phyloP scores from a whole-genome alignment of 2,888 invertebrate species.

The Mylabris sibirica region DNA sequence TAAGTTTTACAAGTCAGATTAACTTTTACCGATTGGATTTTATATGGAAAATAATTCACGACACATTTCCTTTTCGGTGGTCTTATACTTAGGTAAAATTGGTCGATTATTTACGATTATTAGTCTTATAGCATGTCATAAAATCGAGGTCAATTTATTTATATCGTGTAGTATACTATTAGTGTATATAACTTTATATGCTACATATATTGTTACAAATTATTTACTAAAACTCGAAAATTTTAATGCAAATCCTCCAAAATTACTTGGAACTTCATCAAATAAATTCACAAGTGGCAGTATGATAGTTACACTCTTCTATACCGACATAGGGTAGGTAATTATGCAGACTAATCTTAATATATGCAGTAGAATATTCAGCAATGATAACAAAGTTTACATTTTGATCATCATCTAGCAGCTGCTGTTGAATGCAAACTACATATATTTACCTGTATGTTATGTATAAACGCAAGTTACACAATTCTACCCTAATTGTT shows the following conservation, averaged over 20 bases:
- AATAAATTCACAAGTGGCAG: background rate
- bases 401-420: constrained; percentile 18
- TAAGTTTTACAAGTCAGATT: no score
- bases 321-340: background rate
- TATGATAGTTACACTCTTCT: background rate
- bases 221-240: background rate
- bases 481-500: background rate
- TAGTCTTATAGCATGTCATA: background rate
- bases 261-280: background rate
- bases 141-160: constrained; percentile 1
- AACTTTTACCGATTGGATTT: no score
- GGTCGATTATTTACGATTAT: background rate
- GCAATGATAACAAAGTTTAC: constrained; percentile 16
- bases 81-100: background rate
- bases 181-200: background rate
- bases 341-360: constrained; percentile 14
- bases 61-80: background rate
- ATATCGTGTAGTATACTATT: background rate
- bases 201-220: background rate
- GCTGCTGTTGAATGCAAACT: constrained; percentile 14
- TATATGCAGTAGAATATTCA: constrained; percentile 16
- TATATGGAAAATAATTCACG: no score
- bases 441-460: constrained; percentile 15
- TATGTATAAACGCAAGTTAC: background rate
- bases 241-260: background rate